Percentiles rank a stretch among this genome's conserved stretches.
These are phyloP conservation scores for Microctonus brassicae DNA, from an alignment of 2,888 invertebrate genomes.

Conservation along the genomic window DNA sequence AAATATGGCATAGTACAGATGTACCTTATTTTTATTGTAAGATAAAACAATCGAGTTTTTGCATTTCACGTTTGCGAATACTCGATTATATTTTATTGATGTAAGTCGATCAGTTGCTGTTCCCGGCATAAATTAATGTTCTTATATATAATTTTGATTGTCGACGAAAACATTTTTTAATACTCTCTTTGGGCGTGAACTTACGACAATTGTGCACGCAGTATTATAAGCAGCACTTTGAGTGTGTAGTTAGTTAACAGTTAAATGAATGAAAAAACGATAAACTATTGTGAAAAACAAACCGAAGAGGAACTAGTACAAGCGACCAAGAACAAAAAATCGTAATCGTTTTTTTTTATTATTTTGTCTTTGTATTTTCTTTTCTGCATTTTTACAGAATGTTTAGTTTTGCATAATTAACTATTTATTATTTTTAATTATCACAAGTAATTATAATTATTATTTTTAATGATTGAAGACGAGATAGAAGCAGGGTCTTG, in stretches of 20 bases:
- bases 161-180: slow-evolving; percentile 17
- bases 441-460: slow-evolving; percentile 19
- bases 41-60: slow-evolving; percentile 10
- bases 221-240: slow-evolving; percentile 44
- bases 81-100: slow-evolving; percentile 4
- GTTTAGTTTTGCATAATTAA: slow-evolving; percentile 44
- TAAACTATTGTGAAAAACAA: slow-evolving; percentile 23
- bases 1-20: slow-evolving; percentile 17
- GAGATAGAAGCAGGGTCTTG: not conserved
- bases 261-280: not conserved
- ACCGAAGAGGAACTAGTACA: slow-evolving; percentile 18
- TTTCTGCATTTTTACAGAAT: slow-evolving; percentile 35
- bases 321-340: not conserved
- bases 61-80: not conserved
- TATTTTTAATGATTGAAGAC: not conserved
- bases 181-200: slow-evolving; percentile 12
- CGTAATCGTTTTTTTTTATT: not conserved
- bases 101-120: not conserved
- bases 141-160: slow-evolving; percentile 8
- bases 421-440: slow-evolving; percentile 56
- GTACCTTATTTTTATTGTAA: slow-evolving; percentile 31
- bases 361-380: slow-evolving; percentile 6
- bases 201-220: slow-evolving; percentile 39
- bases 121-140: not conserved
- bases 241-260: not conserved